phyloP scores from a whole-genome alignment of 2,113 vertebrate genomes.

The Microcebus tavaratra region DNA sequence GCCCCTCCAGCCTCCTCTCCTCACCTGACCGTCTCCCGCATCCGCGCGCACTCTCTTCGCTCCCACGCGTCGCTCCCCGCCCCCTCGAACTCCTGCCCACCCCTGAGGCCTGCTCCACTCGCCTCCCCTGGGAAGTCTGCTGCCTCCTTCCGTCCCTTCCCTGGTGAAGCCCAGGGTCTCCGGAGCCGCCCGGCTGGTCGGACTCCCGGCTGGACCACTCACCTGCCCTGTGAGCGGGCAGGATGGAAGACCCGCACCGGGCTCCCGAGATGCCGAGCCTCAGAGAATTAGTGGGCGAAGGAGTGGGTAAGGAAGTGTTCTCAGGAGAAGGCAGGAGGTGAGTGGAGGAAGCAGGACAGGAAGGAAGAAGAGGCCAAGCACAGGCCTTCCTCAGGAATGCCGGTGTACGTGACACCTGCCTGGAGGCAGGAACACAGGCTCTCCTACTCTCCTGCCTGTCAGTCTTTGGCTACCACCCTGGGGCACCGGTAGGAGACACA shows the following conservation, averaged over 20 bases:
- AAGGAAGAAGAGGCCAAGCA: too few species aligned
- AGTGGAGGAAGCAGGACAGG: background rate
- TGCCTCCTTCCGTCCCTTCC: background rate
- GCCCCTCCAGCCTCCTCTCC: too few species aligned
- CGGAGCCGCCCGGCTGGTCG: background rate
- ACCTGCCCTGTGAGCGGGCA: background rate
- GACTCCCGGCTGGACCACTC: background rate
- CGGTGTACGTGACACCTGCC: background rate
- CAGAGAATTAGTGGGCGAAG: background rate
- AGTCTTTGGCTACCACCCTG: background rate
- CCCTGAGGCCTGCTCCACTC: background rate
- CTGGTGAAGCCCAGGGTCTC: background rate
- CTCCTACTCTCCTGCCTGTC: background rate
- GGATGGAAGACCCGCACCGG: too few species aligned
- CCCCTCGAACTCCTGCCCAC: background rate
- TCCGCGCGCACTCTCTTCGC: accelerated
- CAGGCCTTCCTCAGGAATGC: background rate
- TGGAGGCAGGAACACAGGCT: background rate
- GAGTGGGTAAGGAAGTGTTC: background rate
- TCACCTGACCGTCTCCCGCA: accelerated
- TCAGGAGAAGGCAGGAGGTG: background rate
- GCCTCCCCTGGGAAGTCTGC: background rate
- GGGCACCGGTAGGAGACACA: too few species aligned
- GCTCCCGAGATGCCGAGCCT: background rate
- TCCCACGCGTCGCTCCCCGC: background rate